Percentiles rank a stretch among this genome's conserved stretches.
Conservation (phyloP, 2,888 invertebrate species). For the Meta bourneti region DNA sequence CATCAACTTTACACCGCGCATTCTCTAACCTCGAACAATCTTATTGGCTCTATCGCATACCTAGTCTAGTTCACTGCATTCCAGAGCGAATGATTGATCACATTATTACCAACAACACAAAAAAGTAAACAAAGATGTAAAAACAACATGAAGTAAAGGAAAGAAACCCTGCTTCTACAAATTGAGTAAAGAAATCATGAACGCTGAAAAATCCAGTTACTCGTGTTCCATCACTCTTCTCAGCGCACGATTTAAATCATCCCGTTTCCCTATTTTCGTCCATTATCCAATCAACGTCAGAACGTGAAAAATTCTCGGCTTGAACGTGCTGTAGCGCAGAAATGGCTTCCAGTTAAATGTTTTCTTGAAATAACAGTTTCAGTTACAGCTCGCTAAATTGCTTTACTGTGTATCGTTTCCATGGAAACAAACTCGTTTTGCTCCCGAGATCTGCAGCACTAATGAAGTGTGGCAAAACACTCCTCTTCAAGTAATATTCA, state of each 20-base stretch:
- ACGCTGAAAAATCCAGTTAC: background rate
- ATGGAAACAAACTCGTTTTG: conserved; percentile 44
- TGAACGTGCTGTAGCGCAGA: conserved; percentile 1
- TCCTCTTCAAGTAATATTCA: conserved; percentile 47
- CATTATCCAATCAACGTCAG: conserved; percentile 12
- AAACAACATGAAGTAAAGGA: background rate
- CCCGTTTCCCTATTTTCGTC: background rate
- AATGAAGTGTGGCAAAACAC: conserved; percentile 53
- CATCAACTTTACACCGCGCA: too few relatives aligned
- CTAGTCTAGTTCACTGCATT: background rate
- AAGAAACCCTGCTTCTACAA: background rate
- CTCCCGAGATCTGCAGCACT: conserved; percentile 26
- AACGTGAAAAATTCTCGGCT: conserved; percentile 1
- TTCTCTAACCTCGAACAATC: background rate
- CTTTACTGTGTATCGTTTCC: conserved; percentile 38
- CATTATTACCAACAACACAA: background rate
- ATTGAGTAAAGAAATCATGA: conserved; percentile 1
- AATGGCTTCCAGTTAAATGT: conserved; percentile 36
- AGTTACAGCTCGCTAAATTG: conserved; percentile 30
- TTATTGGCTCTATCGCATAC: background rate
- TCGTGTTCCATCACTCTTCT: background rate
- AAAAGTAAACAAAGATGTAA: background rate
- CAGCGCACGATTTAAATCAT: background rate
- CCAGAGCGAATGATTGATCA: background rate
- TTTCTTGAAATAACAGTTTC: conserved; percentile 35